phyloP scores from a whole-genome alignment of 2,888 invertebrate species.

The Gasteruption jaculator region DNA sequence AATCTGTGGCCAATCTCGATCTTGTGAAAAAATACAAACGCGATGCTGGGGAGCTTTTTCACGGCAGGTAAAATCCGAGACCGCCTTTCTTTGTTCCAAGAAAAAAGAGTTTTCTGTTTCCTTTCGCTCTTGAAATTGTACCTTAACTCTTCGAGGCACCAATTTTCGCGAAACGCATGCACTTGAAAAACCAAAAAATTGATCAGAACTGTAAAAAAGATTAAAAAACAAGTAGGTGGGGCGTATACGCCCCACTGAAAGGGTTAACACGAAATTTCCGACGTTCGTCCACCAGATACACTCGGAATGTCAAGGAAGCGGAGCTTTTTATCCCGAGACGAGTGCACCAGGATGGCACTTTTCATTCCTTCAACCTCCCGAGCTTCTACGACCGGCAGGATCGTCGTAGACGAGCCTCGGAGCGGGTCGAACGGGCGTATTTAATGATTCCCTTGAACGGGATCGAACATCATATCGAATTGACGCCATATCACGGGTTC shows the following conservation, averaged over 20 bases:
- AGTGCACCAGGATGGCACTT: conserved; percentile 49
- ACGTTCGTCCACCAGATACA: too few relatives aligned
- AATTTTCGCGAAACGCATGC: too few relatives aligned
- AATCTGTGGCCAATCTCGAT: too few relatives aligned
- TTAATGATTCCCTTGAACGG: conserved; percentile 41
- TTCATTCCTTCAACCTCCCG: conserved; percentile 51
- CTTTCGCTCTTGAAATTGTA: too few relatives aligned
- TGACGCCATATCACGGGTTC: conserved; percentile 55
- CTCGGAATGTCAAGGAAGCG: conserved; percentile 51
- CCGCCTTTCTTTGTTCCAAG: conserved; percentile 2
- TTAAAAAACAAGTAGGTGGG: too few relatives aligned
- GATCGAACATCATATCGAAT: conserved; percentile 49
- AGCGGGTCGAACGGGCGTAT: conserved; percentile 37
- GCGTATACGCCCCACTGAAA: too few relatives aligned
- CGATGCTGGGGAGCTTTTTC: conserved; percentile 28
- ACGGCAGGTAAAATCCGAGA: conserved; percentile 41
- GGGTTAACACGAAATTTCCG: too few relatives aligned
- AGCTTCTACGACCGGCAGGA: conserved; percentile 48
- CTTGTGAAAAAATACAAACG: conserved; percentile 26
- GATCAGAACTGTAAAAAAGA: too few relatives aligned
- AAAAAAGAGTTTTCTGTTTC: too few relatives aligned
- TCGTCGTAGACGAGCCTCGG: conserved; percentile 21
- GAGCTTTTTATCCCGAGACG: conserved; percentile 53
- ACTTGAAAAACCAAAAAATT: too few relatives aligned
- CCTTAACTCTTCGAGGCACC: too few relatives aligned